Base-by-base conservation (phyloP, 2,888 invertebrate species). In the Lithophane ornitopus region DNA sequence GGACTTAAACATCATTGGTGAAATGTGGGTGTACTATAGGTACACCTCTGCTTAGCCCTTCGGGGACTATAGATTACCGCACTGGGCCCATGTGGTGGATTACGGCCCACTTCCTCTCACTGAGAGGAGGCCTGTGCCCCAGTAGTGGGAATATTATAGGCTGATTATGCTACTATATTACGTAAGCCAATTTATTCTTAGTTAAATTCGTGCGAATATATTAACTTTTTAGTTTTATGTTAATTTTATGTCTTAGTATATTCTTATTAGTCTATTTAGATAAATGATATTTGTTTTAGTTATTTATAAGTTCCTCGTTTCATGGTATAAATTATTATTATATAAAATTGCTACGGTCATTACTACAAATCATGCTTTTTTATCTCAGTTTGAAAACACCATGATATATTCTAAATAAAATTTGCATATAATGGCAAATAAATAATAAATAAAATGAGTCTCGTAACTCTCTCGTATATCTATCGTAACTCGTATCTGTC, bases 281-380 rank as follows among this genome's bases (percentile, higher is more conserved):
- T 58, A 62, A 41, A 34, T 66, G 9, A 70, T 3, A 44, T 62
- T 44, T 16, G 9, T 58, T 41, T 28, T 26, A 28, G 2, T 74
- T 52, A 74, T 59, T 66, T 52, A 44, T n/a, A 65, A 65, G 11
- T 74, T 65, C n/a, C 46, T 44, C 26, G 49, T 58, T 49, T 49
- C 19, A 11, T 74, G 19, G n/a, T 26, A 52, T 59, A 49, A 8
- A 49, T 19, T 63, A 58, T 44, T 16, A 46, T 46, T 16, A 46
- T 49, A 49, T 49, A 49, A 49, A 7, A 46, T 52, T 28, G n/a
- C 28, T 7, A 61, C 34, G 26, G 22, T 34, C 16, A 46, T 54
- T 54, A 34, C 0, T 26, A 2, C 54, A 7, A 56, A 12, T 39
- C n/a, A 14, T 44, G n/a, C 3, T 2, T 19, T 16, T 49, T 58